Evolutionary conservation across 2,888 invertebrate species (phyloP), one percentile per base, ranked within the genome.

Genomic region (Aphrophora alni): DNA sequence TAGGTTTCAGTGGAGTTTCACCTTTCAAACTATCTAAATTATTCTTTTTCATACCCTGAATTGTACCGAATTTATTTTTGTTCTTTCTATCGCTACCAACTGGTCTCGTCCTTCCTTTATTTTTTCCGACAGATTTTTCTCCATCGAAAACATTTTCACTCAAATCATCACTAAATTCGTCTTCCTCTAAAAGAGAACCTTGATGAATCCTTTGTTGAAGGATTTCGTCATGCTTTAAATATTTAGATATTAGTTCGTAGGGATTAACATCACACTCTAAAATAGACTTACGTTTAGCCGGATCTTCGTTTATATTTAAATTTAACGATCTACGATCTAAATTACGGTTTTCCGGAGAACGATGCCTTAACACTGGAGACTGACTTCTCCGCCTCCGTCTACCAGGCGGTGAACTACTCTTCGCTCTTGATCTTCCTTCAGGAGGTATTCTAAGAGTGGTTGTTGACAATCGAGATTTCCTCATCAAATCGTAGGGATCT

Each of bases 221-320:
- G 8, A 73, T 27, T 87, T 86, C 90, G 86, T 84, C 88, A 88
- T 59, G 88, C 88, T 83, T 84, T 74, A 85, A 81, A 75, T 83
- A 86, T 83, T 87, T 90, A 86, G 94, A 93, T 85, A 95, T 92
- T 86, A 96, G 90, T 84, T 95, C 94, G 87, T 96, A 96, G 2
- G 96, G 95, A 88, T 95, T 96, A 68, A 96, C 94, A 87, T 94
- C 93, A 89, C 95, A 96, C 85, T 95, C 94, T 69, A 96, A 89
- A 84, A 96, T 96, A 24, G 95, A 95, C 84, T 92, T 93, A 71
- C 85, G 59, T 33, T 38, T 27, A 4, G 75, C 71, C 21, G 59
- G 33, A n/a, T 78, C 78, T 12, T 28, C 73, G 12, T 59, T 72
- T 14, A 44, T 70, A n/a, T 51, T 78, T 26, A 78, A 17, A 26